Conservation (phyloP, 2,113 vertebrate genomes). For the Ceyx margarethae region DNA sequence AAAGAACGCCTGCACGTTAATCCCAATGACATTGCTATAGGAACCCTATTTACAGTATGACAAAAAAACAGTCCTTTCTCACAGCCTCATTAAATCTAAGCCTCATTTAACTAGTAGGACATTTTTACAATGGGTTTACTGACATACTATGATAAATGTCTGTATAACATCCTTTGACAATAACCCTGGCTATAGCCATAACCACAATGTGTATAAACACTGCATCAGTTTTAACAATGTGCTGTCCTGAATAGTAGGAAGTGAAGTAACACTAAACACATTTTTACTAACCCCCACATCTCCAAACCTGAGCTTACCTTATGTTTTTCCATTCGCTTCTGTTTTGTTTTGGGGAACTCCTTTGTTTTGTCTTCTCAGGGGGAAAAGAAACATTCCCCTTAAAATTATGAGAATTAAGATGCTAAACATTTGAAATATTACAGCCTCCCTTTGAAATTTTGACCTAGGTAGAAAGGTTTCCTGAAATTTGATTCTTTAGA, state of each 20-base stretch:
- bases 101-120: constrained; percentile 79
- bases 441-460: constrained; percentile 75
- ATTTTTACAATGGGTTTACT: constrained; percentile 80
- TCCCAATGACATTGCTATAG: constrained; percentile 58
- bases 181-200: constrained; percentile 56
- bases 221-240: constrained; percentile 70
- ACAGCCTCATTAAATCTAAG: constrained; percentile 79
- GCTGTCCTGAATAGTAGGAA: constrained; percentile 72
- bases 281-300: constrained; percentile 2
- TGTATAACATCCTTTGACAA: constrained; percentile 75
- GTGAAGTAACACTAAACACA: constrained; percentile 41
- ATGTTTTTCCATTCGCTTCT: not conserved
- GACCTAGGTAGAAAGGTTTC: constrained; percentile 69
- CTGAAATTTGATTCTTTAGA: constrained; percentile 78
- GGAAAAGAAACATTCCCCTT: not conserved
- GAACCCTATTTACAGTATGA: constrained; percentile 77
- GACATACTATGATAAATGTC: constrained; percentile 74
- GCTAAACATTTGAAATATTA: constrained; percentile 55
- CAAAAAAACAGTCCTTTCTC: constrained; percentile 65
- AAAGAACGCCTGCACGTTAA: constrained; percentile 49
- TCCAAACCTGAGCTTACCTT: not conserved
- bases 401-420: constrained; percentile 48
- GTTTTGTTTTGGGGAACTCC: not conserved
- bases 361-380: constrained; percentile 1
- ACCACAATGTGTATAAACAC: constrained; percentile 74